Percentiles rank a stretch among this genome's conserved stretches.
phyloP scores from a whole-genome alignment of 1,140 invertebrate species.

The Bombus superbus region DNA sequence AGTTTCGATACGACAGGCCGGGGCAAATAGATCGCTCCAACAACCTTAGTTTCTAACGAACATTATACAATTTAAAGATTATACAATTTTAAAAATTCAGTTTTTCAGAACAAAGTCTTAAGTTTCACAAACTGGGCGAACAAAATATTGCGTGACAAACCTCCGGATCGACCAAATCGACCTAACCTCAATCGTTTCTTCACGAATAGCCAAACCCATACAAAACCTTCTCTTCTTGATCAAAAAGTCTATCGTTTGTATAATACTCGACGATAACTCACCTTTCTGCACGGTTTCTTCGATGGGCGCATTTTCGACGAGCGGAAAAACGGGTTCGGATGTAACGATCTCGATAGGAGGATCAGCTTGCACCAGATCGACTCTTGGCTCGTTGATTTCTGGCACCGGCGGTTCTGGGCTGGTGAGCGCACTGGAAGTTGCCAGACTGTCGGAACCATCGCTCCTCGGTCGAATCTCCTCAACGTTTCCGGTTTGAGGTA shows the following conservation, averaged over 20 bases:
- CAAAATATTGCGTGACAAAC: too few species aligned
- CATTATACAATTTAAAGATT: too few species aligned
- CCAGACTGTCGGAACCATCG: constrained; percentile 79
- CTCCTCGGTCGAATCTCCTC: constrained; percentile 75
- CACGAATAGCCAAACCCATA: too few species aligned
- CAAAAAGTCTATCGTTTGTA: not conserved
- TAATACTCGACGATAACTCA: constrained; percentile 6
- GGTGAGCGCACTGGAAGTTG: constrained; percentile 78
- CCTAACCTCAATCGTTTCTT: too few species aligned
- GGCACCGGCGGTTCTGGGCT: constrained; percentile 76
- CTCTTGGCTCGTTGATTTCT: constrained; percentile 67
- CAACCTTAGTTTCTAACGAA: not conserved
- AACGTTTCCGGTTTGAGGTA: constrained; percentile 72
- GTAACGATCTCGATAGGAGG: constrained; percentile 48
- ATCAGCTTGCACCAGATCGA: constrained; percentile 53
- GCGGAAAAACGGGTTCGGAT: constrained; percentile 49
- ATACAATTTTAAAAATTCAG: too few species aligned
- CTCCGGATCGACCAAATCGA: too few species aligned
- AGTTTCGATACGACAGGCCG: not conserved
- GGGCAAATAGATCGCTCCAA: not conserved
- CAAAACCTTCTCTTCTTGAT: not conserved
- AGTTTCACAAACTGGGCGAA: too few species aligned
- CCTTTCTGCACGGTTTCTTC: constrained; percentile 69
- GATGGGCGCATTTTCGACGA: constrained; percentile 44
- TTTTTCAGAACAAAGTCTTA: not conserved